These are phyloP conservation scores for Sarcophaga bullata DNA, from an alignment of 1,140 invertebrate genomes.

Conservation along the genomic window DNA sequence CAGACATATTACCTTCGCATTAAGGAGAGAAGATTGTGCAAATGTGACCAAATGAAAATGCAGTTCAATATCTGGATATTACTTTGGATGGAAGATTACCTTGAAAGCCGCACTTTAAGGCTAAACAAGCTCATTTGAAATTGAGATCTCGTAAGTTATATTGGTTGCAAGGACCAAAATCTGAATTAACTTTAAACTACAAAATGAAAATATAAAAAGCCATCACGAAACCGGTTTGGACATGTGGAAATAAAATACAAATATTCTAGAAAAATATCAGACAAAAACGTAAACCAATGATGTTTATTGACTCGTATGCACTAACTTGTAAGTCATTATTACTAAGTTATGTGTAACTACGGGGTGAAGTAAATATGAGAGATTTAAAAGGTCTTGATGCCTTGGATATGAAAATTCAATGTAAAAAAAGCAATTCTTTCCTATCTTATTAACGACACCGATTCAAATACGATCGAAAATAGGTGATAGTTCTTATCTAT, in stretches of 20 bases:
- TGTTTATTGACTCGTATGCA: too few relatives aligned
- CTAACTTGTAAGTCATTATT: too few relatives aligned
- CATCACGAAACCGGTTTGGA: background rate
- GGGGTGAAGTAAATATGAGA: too few relatives aligned
- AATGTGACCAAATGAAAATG: background rate
- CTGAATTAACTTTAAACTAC: conserved; percentile 6
- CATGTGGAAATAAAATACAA: background rate
- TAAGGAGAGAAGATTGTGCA: conserved; percentile 9
- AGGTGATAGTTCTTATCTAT: too few relatives aligned
- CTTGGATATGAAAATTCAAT: too few relatives aligned
- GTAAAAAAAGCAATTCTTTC: too few relatives aligned
- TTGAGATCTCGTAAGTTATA: background rate
- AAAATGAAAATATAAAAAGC: conserved; percentile 23
- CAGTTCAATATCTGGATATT: conserved; percentile 1
- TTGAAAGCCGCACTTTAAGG: conserved; percentile 1
- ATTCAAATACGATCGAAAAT: too few relatives aligned
- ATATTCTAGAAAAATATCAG: conserved; percentile 20
- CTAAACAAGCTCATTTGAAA: background rate
- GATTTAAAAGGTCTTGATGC: too few relatives aligned
- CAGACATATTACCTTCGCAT: background rate
- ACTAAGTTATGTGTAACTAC: too few relatives aligned
- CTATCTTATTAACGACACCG: too few relatives aligned
- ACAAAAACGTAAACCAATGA: background rate
- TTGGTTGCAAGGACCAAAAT: conserved; percentile 1
- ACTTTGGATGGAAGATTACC: conserved; percentile 20